These are phyloP conservation scores for Oppia nitens DNA, from an alignment of 1,140 invertebrate genomes.

Conservation along the genomic window DNA sequence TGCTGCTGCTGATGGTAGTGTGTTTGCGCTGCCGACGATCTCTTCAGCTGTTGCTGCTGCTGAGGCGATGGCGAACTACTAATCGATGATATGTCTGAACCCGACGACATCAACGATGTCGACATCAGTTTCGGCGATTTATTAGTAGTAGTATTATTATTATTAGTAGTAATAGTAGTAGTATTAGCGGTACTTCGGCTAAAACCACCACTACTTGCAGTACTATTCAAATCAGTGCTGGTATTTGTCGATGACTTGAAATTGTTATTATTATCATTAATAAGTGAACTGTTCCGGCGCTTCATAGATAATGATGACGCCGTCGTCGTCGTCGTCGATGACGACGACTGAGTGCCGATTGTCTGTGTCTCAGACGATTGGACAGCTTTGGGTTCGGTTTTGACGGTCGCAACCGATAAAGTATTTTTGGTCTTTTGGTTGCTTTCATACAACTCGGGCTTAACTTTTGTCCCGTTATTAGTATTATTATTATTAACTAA, in stretches of 20 bases:
- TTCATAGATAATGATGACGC: no score
- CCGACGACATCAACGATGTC: neutral
- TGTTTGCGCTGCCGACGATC: neutral
- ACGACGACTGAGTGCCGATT: no score
- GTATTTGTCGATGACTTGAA: no score
- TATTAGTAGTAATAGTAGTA: neutral
- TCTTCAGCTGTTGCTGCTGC: neutral
- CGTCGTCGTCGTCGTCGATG: no score
- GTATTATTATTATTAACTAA: no score
- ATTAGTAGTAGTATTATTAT: neutral
- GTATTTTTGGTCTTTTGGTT: no score
- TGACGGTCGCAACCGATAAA: no score
- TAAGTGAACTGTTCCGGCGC: neutral
- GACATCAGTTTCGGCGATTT: neutral
- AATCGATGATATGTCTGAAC: neutral
- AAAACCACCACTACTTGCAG: no score
- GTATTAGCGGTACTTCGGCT: neutral
- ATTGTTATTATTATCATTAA: neutral
- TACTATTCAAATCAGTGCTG: no score
- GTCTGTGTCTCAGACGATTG: no score
- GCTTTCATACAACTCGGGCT: neutral
- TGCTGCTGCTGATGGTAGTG: neutral
- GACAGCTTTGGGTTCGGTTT: no score
- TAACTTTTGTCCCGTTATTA: neutral
- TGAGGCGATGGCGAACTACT: neutral